Evolutionary conservation across 2,113 vertebrate genomes (phyloP).

Genomic region (Oxyura jamaicensis): DNA sequence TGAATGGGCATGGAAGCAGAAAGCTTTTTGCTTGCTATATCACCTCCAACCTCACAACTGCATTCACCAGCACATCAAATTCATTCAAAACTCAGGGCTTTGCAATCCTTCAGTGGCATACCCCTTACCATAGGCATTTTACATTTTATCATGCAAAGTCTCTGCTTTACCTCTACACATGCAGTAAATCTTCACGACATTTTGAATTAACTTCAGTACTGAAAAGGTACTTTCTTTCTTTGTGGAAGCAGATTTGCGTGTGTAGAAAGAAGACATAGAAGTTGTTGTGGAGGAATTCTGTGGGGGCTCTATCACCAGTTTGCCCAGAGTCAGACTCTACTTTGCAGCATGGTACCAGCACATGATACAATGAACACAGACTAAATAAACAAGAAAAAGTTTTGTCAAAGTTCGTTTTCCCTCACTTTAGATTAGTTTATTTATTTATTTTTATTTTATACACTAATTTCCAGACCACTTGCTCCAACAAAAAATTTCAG

Average conservation of each 20-base stretch:
- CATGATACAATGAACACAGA: not conserved
- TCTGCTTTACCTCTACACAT: too few species aligned
- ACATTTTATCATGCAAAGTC: too few species aligned
- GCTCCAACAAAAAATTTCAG: not conserved
- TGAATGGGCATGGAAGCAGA: not conserved
- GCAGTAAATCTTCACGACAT: too few species aligned
- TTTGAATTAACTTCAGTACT: too few species aligned
- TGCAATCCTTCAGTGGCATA: too few species aligned
- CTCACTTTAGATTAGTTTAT: not conserved
- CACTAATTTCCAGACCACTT: not conserved
- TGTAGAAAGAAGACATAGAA: too few species aligned
- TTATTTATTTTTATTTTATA: not conserved
- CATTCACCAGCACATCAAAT: not conserved
- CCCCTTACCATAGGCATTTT: too few species aligned
- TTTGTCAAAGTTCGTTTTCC: not conserved
- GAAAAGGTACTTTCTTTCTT: too few species aligned
- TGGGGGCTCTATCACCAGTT: not conserved
- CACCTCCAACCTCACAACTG: not conserved
- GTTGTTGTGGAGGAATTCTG: not conserved
- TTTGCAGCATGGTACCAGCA: not conserved
- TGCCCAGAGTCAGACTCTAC: not conserved
- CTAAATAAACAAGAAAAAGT: not conserved
- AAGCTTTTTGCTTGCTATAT: not conserved
- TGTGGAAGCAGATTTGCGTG: too few species aligned
- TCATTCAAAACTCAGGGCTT: not conserved